phyloP scores from a whole-genome alignment of 2,888 invertebrate species.

The Chesias legatella region DNA sequence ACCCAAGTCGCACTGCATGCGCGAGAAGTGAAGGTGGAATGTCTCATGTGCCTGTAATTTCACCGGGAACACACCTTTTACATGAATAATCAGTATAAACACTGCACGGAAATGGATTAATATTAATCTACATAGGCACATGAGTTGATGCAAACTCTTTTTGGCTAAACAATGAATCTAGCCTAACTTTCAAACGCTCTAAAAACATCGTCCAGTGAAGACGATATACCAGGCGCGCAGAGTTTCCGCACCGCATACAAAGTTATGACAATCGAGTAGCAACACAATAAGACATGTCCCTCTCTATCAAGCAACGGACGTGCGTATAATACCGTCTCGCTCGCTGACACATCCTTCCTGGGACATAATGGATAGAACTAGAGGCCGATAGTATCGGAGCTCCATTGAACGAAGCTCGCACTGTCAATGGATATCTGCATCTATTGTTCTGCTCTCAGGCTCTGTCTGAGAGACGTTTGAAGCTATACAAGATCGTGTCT shows the following conservation, averaged over 20 bases:
- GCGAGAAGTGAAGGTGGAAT: too few species aligned
- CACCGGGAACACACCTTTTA: too few species aligned
- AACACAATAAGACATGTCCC: conserved; percentile 65
- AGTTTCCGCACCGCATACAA: conserved; percentile 66
- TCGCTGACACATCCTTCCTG: conserved; percentile 71
- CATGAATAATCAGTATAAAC: too few species aligned
- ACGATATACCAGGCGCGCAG: conserved; percentile 43
- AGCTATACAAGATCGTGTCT: conserved; percentile 4
- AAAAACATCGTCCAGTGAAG: conserved; percentile 37
- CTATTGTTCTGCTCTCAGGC: conserved; percentile 28
- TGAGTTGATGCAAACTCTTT: too few species aligned
- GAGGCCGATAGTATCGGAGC: conserved; percentile 61
- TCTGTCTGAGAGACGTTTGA: conserved; percentile 23
- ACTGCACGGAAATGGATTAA: too few species aligned
- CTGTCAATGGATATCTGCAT: conserved; percentile 46
- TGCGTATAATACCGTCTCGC: conserved; percentile 64
- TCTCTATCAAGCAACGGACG: conserved; percentile 60
- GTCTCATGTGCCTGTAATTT: too few species aligned
- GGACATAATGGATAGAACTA: conserved; percentile 50
- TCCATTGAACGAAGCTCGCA: conserved; percentile 42
- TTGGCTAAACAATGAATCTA: too few species aligned
- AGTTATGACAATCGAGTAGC: conserved; percentile 64
- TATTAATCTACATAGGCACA: too few species aligned
- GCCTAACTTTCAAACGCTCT: too few species aligned
- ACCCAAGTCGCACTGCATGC: too few species aligned